Conservation (phyloP, 2,888 invertebrate species). For the Dynastes tityus region DNA sequence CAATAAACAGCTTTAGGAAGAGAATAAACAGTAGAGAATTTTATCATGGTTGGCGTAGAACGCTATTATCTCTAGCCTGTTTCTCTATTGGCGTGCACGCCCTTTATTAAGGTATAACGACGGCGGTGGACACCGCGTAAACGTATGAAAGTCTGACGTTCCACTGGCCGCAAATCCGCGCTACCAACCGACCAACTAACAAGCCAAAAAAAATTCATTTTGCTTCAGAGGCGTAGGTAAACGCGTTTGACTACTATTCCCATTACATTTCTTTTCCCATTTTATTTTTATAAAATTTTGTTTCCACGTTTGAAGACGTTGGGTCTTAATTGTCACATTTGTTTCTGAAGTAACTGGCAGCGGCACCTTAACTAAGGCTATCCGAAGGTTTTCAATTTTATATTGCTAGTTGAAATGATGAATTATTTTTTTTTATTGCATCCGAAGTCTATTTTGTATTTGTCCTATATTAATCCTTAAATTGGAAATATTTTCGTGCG, state of each 20-base stretch:
- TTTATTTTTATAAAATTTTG: background rate
- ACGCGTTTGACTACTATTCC: background rate
- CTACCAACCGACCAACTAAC: conserved; percentile 32
- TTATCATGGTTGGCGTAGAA: conserved; percentile 7
- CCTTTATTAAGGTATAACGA: conserved; percentile 42
- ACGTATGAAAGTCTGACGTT: conserved; percentile 19
- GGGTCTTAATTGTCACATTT: too few relatives aligned
- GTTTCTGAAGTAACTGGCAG: too few relatives aligned
- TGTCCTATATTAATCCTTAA: too few relatives aligned
- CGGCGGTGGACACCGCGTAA: conserved; percentile 19
- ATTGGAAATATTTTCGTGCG: too few relatives aligned
- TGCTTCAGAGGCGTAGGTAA: background rate
- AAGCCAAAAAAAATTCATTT: conserved; percentile 25
- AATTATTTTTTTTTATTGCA: too few relatives aligned
- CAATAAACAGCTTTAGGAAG: conserved; percentile 5
- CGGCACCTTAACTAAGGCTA: too few relatives aligned
- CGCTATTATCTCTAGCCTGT: conserved; percentile 14
- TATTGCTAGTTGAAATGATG: too few relatives aligned
- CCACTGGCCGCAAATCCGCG: conserved; percentile 21
- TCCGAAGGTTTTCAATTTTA: too few relatives aligned
- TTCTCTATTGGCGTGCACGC: conserved; percentile 40
- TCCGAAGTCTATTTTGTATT: too few relatives aligned
- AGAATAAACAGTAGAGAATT: conserved; percentile 15
- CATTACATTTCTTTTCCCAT: background rate
- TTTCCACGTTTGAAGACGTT: too few relatives aligned